Evolutionary conservation across 1,140 invertebrate species (phyloP).

Genomic region (Paraescarpia echinospica): DNA sequence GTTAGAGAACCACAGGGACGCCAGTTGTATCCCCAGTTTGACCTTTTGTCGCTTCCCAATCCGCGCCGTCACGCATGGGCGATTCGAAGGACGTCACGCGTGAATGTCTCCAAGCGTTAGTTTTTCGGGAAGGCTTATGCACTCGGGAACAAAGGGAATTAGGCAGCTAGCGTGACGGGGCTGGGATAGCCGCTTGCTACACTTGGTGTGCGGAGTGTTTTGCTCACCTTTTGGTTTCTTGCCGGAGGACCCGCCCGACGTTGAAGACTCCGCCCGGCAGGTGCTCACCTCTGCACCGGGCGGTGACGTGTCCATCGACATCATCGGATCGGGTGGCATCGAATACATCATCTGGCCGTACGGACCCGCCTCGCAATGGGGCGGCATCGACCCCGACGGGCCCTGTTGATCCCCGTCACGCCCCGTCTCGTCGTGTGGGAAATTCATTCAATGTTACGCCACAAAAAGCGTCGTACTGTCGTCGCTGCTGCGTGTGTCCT

Average conservation of each 20-base stretch:
- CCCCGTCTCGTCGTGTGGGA: slow-evolving; percentile 2
- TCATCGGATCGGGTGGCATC: background rate
- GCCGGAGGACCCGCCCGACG: background rate
- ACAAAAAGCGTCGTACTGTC: background rate
- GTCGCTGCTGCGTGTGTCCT: background rate
- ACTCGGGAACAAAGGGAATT: background rate
- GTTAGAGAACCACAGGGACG: background rate
- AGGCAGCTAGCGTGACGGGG: background rate
- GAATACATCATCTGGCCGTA: background rate
- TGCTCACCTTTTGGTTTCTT: background rate
- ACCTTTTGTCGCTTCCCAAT: background rate
- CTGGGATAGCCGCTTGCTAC: background rate
- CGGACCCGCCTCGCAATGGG: background rate
- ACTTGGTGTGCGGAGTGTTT: background rate
- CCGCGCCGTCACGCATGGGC: background rate
- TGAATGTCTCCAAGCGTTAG: background rate
- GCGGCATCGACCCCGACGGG: background rate
- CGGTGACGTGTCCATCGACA: background rate
- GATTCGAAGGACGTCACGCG: background rate
- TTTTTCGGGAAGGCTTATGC: background rate
- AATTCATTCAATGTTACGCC: background rate
- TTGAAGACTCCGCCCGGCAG: background rate
- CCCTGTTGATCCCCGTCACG: background rate
- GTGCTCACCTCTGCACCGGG: background rate
- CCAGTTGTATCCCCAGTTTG: background rate